phyloP scores from a whole-genome alignment of 2,113 vertebrate genomes.

The Anser cygnoides region DNA sequence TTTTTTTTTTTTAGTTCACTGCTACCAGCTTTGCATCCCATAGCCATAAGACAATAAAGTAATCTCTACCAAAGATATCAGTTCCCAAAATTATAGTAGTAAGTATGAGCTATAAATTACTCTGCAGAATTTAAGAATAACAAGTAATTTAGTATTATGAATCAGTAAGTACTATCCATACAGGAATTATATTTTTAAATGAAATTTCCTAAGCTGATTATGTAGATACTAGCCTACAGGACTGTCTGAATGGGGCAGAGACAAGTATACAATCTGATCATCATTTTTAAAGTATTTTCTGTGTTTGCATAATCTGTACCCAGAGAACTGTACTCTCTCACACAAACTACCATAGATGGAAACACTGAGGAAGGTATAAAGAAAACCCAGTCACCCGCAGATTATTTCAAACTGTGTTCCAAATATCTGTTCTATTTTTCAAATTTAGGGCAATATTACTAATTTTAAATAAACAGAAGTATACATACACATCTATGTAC shows the following conservation, averaged over 20 bases:
- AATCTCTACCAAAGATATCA: neutral
- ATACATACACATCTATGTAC: neutral
- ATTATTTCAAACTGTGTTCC: neutral
- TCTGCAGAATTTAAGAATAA: neutral
- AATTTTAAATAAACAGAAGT: too few relatives aligned
- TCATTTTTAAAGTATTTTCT: neutral
- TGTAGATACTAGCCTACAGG: neutral
- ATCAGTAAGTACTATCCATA: neutral
- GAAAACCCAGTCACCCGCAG: neutral
- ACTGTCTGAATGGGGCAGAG: neutral
- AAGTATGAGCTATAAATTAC: accelerated
- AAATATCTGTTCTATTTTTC: neutral
- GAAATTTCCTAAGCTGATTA: neutral
- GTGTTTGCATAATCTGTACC: too few relatives aligned
- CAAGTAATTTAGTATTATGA: neutral
- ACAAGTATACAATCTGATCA: neutral
- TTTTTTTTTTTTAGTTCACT: neutral
- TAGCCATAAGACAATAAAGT: neutral
- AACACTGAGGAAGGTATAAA: neutral
- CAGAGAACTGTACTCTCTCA: neutral
- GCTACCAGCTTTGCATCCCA: neutral
- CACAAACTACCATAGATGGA: neutral
- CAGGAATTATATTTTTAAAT: neutral
- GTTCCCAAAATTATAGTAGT: neutral
- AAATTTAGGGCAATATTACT: neutral